Evolutionary conservation across 2,888 invertebrate genomes (phyloP), one percentile per base, ranked within the genome.

Genomic region (Chouioia cunea): DNA sequence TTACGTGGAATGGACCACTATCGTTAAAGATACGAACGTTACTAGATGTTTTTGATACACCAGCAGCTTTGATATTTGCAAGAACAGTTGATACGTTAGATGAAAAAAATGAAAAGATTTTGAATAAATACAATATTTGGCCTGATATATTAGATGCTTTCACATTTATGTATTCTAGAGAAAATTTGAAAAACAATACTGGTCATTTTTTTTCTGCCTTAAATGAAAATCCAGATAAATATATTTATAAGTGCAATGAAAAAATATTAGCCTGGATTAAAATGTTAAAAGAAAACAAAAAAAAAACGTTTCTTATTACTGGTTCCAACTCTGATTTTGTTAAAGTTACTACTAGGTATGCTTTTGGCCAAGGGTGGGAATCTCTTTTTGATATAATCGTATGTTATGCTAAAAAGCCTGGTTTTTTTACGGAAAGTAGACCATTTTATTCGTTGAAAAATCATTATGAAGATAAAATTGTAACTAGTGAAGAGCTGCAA

Each of bases 31-130:
- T 92, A 83, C 87, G 93, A 70, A 88, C 91, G 4, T 85, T 92
- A 44, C 86, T 92, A 50, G 93, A 93, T 81, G 93, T 91, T 79
- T 94, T 93, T 81, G 93, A 93, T 81, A 89, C 91, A 81, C 89
- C 92, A 0, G 87, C 88, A 0, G 88, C 90, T 8, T 80, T 93
- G 36, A 86, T 90, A 3, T 92, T 91, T 84, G 93, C 92, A 0
- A 88, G 90, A 77, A 86, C 89, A 15, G 88, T 93, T 18, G 93
- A 93, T 79, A 83, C 88, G 0, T 76, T 91, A 1, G 93, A 93
- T 78, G 83, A 85, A 69, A 77, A 85, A 52, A 79, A 85, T 72
- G 85, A 84, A 15, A 73, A 73, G 59, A 71, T 77, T 2, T 64
- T 79, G 36, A 77, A 81, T 12, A 77, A 78, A 3, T 92, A 92